phyloP scores from a whole-genome alignment of 2,113 vertebrate species.

The Motacilla tschutschensis region DNA sequence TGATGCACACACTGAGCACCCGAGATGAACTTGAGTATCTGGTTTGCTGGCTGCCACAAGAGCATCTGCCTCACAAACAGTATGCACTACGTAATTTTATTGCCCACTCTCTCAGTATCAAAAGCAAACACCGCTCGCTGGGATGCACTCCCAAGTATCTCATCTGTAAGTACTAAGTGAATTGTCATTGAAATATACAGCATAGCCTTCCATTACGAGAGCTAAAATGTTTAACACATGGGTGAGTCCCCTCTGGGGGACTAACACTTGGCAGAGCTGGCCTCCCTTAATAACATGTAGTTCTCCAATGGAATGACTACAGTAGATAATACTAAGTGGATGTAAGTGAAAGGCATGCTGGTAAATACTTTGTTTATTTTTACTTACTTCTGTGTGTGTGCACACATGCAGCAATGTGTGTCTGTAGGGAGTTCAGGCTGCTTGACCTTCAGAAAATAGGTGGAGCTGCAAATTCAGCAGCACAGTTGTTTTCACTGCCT shows the following conservation, averaged over 20 bases:
- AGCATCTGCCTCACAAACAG: not conserved
- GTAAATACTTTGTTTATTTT: conserved; percentile 11
- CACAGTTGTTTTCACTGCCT: not conserved
- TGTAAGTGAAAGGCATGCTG: not conserved
- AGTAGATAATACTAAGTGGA: conserved; percentile 44
- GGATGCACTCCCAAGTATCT: conserved; percentile 20
- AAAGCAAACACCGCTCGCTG: conserved; percentile 20
- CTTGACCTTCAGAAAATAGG: conserved; percentile 1
- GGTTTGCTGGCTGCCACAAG: conserved; percentile 5
- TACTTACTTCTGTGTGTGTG: not conserved
- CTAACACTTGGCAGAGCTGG: conserved; percentile 45
- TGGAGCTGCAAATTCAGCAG: conserved; percentile 11
- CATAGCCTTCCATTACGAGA: conserved; percentile 7
- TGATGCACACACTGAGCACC: not conserved
- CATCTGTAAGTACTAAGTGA: conserved; percentile 43
- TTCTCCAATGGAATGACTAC: conserved; percentile 9
- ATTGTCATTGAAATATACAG: conserved; percentile 57
- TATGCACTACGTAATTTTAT: not conserved
- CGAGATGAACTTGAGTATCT: not conserved
- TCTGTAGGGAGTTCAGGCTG: not conserved
- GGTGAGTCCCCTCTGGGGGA: conserved; percentile 57
- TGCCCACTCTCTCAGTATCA: not conserved
- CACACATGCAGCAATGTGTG: not conserved
- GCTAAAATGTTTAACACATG: conserved; percentile 59
- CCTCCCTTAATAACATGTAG: conserved; percentile 25